A percentile compares a stretch with the other conserved stretches of the same genome.
Conservation (phyloP, 2,797 vertebrate species). For the Pachyuromys duprasi region DNA sequence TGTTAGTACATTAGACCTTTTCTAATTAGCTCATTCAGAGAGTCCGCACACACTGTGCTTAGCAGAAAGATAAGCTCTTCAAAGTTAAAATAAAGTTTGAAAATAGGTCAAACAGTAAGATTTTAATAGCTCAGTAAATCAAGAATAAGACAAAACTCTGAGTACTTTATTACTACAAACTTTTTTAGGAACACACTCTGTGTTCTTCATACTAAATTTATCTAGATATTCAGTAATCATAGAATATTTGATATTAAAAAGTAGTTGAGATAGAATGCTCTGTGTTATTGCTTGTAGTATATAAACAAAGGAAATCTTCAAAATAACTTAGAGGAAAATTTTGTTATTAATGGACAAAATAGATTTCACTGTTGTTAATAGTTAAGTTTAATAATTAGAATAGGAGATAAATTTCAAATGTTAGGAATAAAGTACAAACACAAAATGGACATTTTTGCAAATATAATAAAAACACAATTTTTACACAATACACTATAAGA, state of each 20-base stretch:
- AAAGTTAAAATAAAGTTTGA: not conserved
- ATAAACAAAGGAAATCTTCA: constrained; percentile 18
- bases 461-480: not conserved
- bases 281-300: constrained; percentile 58
- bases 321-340: constrained; percentile 11
- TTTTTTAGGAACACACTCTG: constrained; percentile 66
- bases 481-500: not conserved
- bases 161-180: constrained; percentile 55
- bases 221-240: constrained; percentile 63
- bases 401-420: constrained; percentile 8
- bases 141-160: constrained; percentile 41
- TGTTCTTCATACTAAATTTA: constrained; percentile 68
- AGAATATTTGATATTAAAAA: constrained; percentile 66
- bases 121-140: constrained; percentile 38
- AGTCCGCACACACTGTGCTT: not conserved
- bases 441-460: not conserved
- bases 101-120: not conserved
- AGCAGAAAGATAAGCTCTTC: constrained; percentile 2
- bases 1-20: constrained; percentile 26
- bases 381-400: constrained; percentile 12
- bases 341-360: not conserved
- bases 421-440: not conserved
- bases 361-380: constrained; percentile 16
- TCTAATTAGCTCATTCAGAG: not conserved
- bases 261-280: constrained; percentile 45